Evolutionary conservation across 2,113 vertebrate species (phyloP), one percentile per base, ranked within the genome.

Genomic region (Bufo gargarizans): DNA sequence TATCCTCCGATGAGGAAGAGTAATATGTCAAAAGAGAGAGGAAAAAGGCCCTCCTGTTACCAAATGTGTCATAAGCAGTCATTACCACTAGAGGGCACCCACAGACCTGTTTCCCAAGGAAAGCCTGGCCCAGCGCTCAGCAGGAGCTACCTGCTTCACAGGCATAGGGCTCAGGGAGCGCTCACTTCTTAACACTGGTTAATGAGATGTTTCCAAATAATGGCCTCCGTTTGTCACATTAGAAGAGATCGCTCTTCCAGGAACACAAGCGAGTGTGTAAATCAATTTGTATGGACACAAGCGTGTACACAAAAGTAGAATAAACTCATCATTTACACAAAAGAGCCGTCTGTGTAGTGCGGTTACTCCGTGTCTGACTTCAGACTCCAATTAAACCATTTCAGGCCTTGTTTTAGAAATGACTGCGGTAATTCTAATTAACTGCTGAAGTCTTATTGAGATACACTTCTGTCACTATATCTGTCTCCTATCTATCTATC

Each of bases 31-130:
- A n/a, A 71, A 6, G 17, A 65, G 14, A 65, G 43, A 79, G 49
- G 33, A 22, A 13, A 1, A 22, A 33, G 11, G 8, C 65, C 43
- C 45, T 17, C 33, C 22, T 53, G 78, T 77, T 8, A 55, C 76
- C 43, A n/a, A 47, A 19, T 20, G 43, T 74, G 61, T 53, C 53
- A 58, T 80, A 55, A 11, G 11, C 71, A 69, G 58, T 12, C 6
- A 47, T 7, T 45, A 53, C 76, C 92, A 89, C 89, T 76, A 92
- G 92, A 92, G 92, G 91, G 91, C 55, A 87, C 89, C 77, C 71
- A 22, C 86, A 83, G 89, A 83, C 89, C 87, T 16, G 80, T 3
- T 0, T 76, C 72, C 47, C 11, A 47, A 74, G 47, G 71, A 45
- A 13, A 56, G 80, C 6, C 22, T n/a, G 1, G 13, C 6, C 12